phyloP scores from a whole-genome alignment of 1,140 invertebrate species.

The Lordiphosa stackelbergi region DNA sequence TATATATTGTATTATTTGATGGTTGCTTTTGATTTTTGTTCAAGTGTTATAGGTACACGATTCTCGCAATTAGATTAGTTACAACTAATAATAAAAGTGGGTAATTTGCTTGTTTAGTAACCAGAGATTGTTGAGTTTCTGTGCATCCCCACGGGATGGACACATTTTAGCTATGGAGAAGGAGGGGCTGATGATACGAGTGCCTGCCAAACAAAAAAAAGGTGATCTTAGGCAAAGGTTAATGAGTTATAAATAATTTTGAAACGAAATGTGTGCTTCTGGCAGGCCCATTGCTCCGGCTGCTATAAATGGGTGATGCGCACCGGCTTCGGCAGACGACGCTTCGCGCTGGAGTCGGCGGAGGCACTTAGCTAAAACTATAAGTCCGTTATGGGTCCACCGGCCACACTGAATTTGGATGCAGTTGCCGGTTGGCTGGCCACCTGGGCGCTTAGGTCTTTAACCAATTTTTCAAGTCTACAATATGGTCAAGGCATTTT shows the following conservation, averaged over 20 bases:
- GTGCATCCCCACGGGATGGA: constrained; percentile 10
- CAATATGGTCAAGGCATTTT: constrained; percentile 25
- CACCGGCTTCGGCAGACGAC: constrained; percentile 9
- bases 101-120: constrained; percentile 11
- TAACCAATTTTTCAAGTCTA: constrained; percentile 77
- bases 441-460: constrained; percentile 60
- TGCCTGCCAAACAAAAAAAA: not conserved
- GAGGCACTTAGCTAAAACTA: constrained; percentile 66
- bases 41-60: constrained; percentile 53
- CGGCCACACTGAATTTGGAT: constrained; percentile 53
- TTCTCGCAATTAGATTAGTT: constrained; percentile 43
- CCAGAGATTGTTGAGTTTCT: constrained; percentile 8
- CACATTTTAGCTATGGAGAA: not conserved
- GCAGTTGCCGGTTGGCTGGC: constrained; percentile 22
- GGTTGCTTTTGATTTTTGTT: constrained; percentile 51
- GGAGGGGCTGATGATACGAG: constrained; percentile 8
- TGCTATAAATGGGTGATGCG: constrained; percentile 66
- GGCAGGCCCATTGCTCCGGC: constrained; percentile 14
- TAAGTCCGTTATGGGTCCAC: constrained; percentile 75
- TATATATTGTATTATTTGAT: not conserved
- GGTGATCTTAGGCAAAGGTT: constrained; percentile 37
- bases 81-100: constrained; percentile 5
- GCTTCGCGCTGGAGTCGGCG: constrained; percentile 7
- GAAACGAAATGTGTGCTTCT: constrained; percentile 45
- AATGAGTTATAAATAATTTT: constrained; percentile 64